Evolutionary conservation across 1,140 invertebrate genomes (phyloP).

Genomic region (Chironomus striatipennis): DNA sequence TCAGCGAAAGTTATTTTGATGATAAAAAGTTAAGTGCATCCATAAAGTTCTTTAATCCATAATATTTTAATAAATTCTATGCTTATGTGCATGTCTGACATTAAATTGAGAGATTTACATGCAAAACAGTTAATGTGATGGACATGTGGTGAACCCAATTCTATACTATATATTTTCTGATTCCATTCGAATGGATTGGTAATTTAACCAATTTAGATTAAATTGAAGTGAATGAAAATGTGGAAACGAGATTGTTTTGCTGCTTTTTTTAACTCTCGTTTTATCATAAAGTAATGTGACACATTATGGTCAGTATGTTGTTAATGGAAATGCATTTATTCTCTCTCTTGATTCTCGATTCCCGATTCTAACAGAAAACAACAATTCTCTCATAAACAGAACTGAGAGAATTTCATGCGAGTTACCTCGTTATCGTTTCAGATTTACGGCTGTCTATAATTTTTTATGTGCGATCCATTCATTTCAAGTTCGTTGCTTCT

Average conservation of each 20-base stretch:
- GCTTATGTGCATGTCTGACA: not conserved
- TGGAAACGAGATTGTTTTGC: not conserved
- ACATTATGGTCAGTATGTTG: not conserved
- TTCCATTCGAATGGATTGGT: not conserved
- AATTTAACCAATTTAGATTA: slow-evolving; percentile 1
- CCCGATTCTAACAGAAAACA: no score
- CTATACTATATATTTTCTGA: no score
- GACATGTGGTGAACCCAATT: not conserved
- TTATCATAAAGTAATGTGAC: not conserved
- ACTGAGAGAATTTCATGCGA: not conserved
- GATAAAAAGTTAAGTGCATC: not conserved
- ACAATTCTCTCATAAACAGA: not conserved
- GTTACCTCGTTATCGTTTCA: no score
- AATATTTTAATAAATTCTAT: not conserved
- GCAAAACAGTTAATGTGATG: not conserved
- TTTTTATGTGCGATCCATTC: not conserved
- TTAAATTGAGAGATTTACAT: not conserved
- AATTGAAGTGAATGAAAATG: slow-evolving; percentile 6
- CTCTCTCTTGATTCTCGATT: no score
- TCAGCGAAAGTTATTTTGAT: no score
- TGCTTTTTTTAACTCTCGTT: not conserved
- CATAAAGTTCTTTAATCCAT: not conserved
- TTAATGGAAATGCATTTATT: not conserved
- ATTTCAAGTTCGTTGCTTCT: not conserved
- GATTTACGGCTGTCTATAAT: no score